A percentile compares a stretch with the other conserved stretches of the same genome.
These are phyloP conservation scores for Theretra japonica DNA, from an alignment of 2,888 invertebrate genomes.

Conservation along the genomic window DNA sequence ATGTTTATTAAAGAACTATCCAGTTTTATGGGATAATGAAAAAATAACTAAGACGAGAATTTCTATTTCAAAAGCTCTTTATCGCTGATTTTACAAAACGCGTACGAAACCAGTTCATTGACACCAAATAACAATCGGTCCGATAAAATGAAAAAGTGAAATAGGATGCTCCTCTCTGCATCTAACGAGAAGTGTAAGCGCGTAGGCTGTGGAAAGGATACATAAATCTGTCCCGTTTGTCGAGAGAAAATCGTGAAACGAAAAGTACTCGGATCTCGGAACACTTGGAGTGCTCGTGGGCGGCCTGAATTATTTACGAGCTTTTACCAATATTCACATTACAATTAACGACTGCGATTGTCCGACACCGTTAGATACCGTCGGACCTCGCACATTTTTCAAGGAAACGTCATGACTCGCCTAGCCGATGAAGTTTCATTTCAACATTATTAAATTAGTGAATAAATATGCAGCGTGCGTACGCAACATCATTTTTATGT, in stretches of 20 bases:
- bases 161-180: slow-evolving; percentile 47
- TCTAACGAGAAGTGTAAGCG: slow-evolving; percentile 52
- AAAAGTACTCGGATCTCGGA: slow-evolving; percentile 54
- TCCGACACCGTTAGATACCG: slow-evolving; percentile 7
- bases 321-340: slow-evolving; percentile 37
- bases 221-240: slow-evolving; percentile 74
- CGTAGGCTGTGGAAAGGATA: slow-evolving; percentile 66
- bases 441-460: slow-evolving; percentile 24
- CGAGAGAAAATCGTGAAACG: slow-evolving; percentile 68
- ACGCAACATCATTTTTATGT: slow-evolving; percentile 36
- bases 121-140: background rate
- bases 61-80: slow-evolving; percentile 2
- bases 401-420: slow-evolving; percentile 24
- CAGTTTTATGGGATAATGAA: background rate
- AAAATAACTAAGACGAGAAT: slow-evolving; percentile 5
- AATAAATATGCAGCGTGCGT: slow-evolving; percentile 38
- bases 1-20: slow-evolving; percentile 3
- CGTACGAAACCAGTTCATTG: background rate
- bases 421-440: slow-evolving; percentile 26
- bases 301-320: slow-evolving; percentile 53
- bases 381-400: slow-evolving; percentile 21
- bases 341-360: slow-evolving; percentile 24
- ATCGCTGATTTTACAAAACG: background rate
- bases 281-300: slow-evolving; percentile 62
- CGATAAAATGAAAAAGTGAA: slow-evolving; percentile 23